These are phyloP conservation scores for Orthosia gothica DNA, from an alignment of 2,888 invertebrate genomes.

Conservation along the genomic window DNA sequence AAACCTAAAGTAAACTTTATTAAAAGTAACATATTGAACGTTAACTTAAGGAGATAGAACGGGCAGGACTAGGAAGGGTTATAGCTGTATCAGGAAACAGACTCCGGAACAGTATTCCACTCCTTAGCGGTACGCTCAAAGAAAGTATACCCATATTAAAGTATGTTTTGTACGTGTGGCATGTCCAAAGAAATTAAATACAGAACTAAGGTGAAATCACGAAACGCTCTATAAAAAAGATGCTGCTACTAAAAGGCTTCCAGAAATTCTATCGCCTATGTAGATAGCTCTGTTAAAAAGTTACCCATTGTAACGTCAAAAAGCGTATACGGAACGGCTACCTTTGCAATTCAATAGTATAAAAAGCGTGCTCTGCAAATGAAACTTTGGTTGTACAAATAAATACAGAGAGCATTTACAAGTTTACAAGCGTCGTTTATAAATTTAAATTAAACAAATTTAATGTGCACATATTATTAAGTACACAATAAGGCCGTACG, in stretches of 20 bases:
- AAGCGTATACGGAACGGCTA: conserved; percentile 5
- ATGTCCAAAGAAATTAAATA: neutral
- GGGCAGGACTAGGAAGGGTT: too few species aligned
- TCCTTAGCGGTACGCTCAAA: neutral
- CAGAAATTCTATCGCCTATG: neutral
- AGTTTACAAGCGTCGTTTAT: neutral
- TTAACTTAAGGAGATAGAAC: neutral
- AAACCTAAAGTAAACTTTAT: too few species aligned
- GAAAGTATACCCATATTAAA: neutral
- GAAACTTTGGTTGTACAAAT: conserved; percentile 1
- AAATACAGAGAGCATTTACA: neutral
- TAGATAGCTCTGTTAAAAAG: conserved; percentile 7
- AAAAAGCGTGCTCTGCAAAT: neutral
- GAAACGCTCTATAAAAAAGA: neutral
- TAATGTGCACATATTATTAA: conserved; percentile 9
- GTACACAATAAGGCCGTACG: conserved; percentile 12
- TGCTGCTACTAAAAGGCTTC: neutral
- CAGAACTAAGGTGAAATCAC: neutral
- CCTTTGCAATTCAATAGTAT: conserved; percentile 2
- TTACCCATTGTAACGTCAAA: neutral
- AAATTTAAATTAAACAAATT: conserved; percentile 20
- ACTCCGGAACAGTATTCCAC: neutral
- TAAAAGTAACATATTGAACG: too few species aligned
- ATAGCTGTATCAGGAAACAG: neutral
- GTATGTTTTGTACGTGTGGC: neutral